Evolutionary conservation across 2,797 vertebrate species (phyloP), one percentile per base, ranked within the genome.

Genomic region (Scolopax bukidnonensis): DNA sequence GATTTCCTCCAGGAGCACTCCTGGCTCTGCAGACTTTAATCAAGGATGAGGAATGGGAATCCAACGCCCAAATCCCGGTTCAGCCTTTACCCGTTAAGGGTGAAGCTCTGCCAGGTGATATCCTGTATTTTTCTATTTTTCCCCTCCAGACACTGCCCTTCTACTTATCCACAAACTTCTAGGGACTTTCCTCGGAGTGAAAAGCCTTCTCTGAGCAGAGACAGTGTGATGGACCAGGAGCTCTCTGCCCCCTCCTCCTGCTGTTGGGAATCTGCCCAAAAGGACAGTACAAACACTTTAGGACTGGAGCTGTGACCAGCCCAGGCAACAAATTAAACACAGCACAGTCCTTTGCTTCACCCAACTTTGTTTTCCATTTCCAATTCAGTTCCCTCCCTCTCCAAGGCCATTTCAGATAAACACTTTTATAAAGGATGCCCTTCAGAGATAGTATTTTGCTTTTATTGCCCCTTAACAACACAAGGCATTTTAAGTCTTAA

Each of bases 401-500:
- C 77, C 80, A 63, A 89, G 54, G 43, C 51, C 53, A 76, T 61
- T 90, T 90, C 77, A 87, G 88, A 95, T 50, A 96, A 96, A 87
- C 50, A 64, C 68, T 95, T 97, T 77, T 90, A 85, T 45, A 92
- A 92, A 54, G 53, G 77, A 92, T 96, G 80, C 43, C 84, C 83
- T 96, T 87, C 88, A 74, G 91, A 96, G 91, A 87, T 47, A 95
- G 9, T 84, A 93, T 91, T 96, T 95, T 89, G 71, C 77, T 93
- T 95, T 95, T 89, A 91, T 27, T 80, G 84, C 23, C 71, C 60
- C 94, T 93, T 74, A 90, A 95, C 71, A 97, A 93, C 80, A 94
- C n/a, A 50, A 78, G 73, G 47, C 77, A 89, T 93, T 87, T 53
- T 56, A 90, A 80, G 77, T 65, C 88, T 89, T 93, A 95, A 97